Percentiles rank a stretch among this genome's conserved stretches.
Conservation (phyloP, 1,140 invertebrate genomes). For the Drosophila equinoxialis region DNA sequence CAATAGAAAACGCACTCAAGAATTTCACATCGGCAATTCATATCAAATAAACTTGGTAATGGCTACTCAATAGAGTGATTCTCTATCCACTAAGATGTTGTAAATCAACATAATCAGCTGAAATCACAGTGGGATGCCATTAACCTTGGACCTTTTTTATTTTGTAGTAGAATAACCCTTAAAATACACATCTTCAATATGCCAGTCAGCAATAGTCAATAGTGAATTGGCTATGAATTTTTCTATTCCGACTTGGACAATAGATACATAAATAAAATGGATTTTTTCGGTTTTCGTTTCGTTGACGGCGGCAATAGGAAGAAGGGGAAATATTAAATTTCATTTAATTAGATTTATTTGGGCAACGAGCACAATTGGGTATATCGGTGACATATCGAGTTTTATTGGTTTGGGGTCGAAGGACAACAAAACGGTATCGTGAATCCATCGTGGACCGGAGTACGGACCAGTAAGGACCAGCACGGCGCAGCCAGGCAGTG, state of each 20-base stretch:
- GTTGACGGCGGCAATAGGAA: conserved; percentile 5
- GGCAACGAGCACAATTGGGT: conserved; percentile 21
- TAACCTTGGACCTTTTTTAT: conserved; percentile 18
- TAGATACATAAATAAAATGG: conserved; percentile 24
- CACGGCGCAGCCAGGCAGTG: conserved; percentile 15
- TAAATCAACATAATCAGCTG: conserved; percentile 11
- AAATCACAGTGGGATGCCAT: not conserved
- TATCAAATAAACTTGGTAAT: not conserved
- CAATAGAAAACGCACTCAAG: not conserved
- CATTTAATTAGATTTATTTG: conserved; percentile 65
- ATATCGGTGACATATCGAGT: conserved; percentile 53
- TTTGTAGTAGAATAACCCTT: conserved; percentile 4
- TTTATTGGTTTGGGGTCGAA: conserved; percentile 47
- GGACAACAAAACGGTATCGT: conserved; percentile 24
- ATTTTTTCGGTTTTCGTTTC: conserved; percentile 5
- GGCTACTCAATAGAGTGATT: not conserved
- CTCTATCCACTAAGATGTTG: not conserved
- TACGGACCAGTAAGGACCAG: conserved; percentile 1
- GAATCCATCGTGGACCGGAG: conserved; percentile 13
- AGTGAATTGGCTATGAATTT: conserved; percentile 2
- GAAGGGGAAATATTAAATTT: conserved; percentile 54
- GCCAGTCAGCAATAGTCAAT: not conserved
- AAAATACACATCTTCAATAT: not conserved
- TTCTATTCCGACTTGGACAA: conserved; percentile 1
- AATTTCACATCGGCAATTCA: not conserved